Conservation (phyloP, 2,797 vertebrate genomes). For the Scolopax bukidnonensis region DNA sequence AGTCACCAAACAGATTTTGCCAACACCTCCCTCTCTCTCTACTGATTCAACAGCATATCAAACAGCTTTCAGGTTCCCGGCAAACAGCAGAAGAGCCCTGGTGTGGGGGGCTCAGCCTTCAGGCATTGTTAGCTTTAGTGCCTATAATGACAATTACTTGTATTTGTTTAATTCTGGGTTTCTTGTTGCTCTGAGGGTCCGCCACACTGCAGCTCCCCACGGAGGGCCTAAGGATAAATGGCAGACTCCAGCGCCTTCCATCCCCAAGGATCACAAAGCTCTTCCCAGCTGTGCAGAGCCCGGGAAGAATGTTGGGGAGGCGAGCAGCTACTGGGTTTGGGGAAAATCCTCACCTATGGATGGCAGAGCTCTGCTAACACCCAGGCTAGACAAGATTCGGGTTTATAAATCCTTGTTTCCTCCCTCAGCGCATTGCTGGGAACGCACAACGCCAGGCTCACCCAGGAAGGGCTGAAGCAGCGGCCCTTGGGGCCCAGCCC, state of each 20-base stretch:
- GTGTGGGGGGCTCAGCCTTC: not conserved
- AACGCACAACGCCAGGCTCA: rapidly evolving
- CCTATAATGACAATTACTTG: not conserved
- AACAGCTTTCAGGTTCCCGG: not conserved
- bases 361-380: not conserved
- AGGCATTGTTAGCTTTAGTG: not conserved
- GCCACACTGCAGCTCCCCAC: rapidly evolving
- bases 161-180: not conserved
- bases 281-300: too few species aligned
- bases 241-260: rapidly evolving
- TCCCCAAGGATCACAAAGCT: not conserved
- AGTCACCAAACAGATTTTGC: not conserved
- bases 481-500: not conserved
- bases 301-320: rapidly evolving
- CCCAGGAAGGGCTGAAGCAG: not conserved
- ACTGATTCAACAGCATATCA: not conserved
- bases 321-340: rapidly evolving
- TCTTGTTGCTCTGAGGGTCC: not conserved
- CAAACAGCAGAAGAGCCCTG: not conserved
- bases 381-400: not conserved
- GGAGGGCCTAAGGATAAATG: not conserved
- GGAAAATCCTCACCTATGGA: not conserved
- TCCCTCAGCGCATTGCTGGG: rapidly evolving
- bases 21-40: not conserved
- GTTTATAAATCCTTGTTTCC: not conserved